Conservation (phyloP, 2,888 invertebrate species). For the Cartodere bifasciata region DNA sequence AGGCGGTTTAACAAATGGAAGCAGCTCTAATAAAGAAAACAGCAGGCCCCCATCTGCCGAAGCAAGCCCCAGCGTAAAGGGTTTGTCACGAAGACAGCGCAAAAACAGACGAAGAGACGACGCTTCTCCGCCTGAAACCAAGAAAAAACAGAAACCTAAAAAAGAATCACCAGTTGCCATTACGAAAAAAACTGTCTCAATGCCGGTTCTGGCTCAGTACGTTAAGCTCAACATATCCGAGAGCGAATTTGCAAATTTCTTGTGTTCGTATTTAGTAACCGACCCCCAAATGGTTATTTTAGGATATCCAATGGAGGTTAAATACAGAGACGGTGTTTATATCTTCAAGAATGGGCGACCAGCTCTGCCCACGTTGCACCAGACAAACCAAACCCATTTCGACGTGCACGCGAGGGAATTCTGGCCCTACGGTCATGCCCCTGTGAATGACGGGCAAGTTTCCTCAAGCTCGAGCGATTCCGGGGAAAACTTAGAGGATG, state of each 20-base stretch:
- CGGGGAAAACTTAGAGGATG: constrained; percentile 14
- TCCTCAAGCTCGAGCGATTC: constrained; percentile 40
- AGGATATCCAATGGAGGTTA: constrained; percentile 55
- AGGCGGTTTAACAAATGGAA: constrained; percentile 25
- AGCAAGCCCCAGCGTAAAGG: constrained; percentile 34
- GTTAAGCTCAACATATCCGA: constrained; percentile 37
- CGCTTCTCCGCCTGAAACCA: constrained; percentile 21
- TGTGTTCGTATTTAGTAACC: constrained; percentile 50
- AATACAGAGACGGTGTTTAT: constrained; percentile 1
- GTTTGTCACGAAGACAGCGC: constrained; percentile 41
- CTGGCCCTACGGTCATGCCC: constrained; percentile 38
- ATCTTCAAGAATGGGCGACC: constrained; percentile 1
- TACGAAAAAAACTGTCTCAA: constrained; percentile 6
- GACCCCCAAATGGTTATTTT: constrained; percentile 48
- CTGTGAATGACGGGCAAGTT: constrained; percentile 18
- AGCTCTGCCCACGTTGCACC: background rate
- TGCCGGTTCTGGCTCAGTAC: constrained; percentile 30
- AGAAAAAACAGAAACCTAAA: constrained; percentile 20
- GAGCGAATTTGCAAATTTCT: constrained; percentile 41
- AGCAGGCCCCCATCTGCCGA: constrained; percentile 37
- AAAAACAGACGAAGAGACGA: constrained; percentile 36
- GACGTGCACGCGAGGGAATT: constrained; percentile 59
- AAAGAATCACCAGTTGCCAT: constrained; percentile 9
- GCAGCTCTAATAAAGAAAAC: constrained; percentile 24
- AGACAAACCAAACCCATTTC: constrained; percentile 26